Conservation (phyloP, 2,888 invertebrate genomes). For the Diaperis boleti region DNA sequence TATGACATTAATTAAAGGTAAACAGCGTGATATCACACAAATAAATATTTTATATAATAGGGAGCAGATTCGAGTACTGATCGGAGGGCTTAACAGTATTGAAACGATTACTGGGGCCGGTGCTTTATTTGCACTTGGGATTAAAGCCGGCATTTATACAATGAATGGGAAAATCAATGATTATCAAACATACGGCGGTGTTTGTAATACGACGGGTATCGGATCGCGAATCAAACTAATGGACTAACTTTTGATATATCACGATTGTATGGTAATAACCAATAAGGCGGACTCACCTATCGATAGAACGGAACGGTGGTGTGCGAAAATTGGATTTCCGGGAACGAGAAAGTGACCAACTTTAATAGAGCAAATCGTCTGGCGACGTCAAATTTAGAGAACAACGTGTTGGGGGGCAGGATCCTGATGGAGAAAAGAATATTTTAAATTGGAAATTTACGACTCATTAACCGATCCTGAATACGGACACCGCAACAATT, state of each 20-base stretch:
- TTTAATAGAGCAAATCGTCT: too few relatives aligned
- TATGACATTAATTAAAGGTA: conserved; percentile 51
- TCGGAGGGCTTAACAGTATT: conserved; percentile 48
- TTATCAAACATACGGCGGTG: conserved; percentile 49
- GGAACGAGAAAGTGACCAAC: too few relatives aligned
- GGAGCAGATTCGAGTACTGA: conserved; percentile 42
- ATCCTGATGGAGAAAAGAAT: too few relatives aligned
- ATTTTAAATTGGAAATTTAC: too few relatives aligned
- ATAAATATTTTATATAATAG: conserved; percentile 48
- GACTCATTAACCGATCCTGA: too few relatives aligned
- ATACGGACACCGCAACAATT: too few relatives aligned
- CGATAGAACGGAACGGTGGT: too few relatives aligned
- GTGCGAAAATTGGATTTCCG: too few relatives aligned
- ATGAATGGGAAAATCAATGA: conserved; percentile 55
- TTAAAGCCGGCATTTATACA: conserved; percentile 53
- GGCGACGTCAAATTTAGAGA: too few relatives aligned
- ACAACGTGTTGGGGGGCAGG: too few relatives aligned
- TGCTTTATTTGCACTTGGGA: conserved; percentile 53
- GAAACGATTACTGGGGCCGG: conserved; percentile 47
- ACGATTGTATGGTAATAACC: conserved; percentile 33
- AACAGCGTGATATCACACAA: conserved; percentile 49
- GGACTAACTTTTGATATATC: conserved; percentile 44
- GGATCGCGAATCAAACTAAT: conserved; percentile 44
- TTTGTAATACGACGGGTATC: conserved; percentile 43
- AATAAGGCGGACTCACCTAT: too few relatives aligned